Evolutionary conservation across 2,113 vertebrate species (phyloP), one percentile per base, ranked within the genome.

Genomic region (Oplegnathus fasciatus): DNA sequence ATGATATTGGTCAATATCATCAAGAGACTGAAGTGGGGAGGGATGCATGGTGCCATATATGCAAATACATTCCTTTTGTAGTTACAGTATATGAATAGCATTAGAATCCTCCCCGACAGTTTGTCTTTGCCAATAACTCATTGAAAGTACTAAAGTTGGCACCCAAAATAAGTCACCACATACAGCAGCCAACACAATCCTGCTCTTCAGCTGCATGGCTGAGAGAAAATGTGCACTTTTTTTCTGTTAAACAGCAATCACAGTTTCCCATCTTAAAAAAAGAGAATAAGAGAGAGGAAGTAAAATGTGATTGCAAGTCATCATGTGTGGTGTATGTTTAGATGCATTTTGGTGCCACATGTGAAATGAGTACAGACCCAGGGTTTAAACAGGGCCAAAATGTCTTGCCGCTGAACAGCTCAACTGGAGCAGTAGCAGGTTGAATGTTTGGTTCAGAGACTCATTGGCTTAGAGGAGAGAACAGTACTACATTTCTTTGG

Each of bases 401-500:
- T 55, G 37, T 22, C n/a, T 50, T 11, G 8, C 22, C 8, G 18
- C 55, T 48, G 48, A 80, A 66, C 46, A 32, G 71, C 26, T 58
- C 28, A n/a, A 15, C 40, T 30, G 30, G 4, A 66, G 69, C 52
- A 42, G 57, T 0, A n/a, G 68, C 46, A 50, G 78, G 64, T 82
- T 60, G 61, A 66, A 48, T n/a, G 52, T 55, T 67, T 6, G 50
- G 18, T 15, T 76, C 30, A 42, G 65, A 66, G 42, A 66, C 22
- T 46, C 32, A 18, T 13, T 57, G 40, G 40, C 48, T 9, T n/a
- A 58, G 7, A 65, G 24, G 20, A 64, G 15, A 37, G 50, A 52
- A 55, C 4, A 40, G 37, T 0, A 15, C 55, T 40, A 24, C 24
- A 55, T 37, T 64, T 44, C 3, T 62, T 5, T 8, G 2, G 17